Evolutionary conservation across 2,888 invertebrate species (phyloP).

Genomic region (Conistra vaccinii): DNA sequence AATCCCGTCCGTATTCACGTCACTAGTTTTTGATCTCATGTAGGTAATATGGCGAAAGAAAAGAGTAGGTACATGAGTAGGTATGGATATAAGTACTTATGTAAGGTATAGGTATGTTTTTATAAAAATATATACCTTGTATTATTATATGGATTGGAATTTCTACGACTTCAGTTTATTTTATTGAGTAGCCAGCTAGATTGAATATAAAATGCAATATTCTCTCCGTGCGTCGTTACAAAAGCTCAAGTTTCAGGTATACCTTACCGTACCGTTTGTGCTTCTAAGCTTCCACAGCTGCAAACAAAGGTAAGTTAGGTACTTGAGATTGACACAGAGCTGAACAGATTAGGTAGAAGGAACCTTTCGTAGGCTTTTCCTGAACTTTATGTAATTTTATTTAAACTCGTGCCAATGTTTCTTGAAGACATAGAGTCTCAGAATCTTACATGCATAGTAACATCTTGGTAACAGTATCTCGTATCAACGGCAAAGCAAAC

Average conservation of each 20-base stretch:
- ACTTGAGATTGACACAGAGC: not conserved
- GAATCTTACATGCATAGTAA: not conserved
- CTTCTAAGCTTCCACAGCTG: not conserved
- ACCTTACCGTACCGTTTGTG: not conserved
- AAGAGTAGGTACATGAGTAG: too few species aligned
- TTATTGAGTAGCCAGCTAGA: not conserved
- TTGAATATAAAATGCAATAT: slow-evolving; percentile 32
- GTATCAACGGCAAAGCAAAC: not conserved
- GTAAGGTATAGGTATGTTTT: too few species aligned
- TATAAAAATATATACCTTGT: not conserved
- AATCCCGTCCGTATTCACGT: too few species aligned
- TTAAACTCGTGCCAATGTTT: not conserved
- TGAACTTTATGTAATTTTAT: not conserved
- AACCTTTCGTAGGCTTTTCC: not conserved
- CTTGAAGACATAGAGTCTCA: not conserved
- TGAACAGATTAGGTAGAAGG: not conserved
- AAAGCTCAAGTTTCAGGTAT: not conserved
- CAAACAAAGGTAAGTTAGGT: slow-evolving; percentile 32
- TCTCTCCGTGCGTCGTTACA: not conserved
- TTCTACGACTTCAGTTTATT: not conserved
- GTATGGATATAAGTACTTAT: too few species aligned
- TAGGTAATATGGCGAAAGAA: too few species aligned
- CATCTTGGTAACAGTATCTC: not conserved
- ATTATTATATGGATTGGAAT: too few species aligned
- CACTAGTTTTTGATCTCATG: too few species aligned